These are phyloP conservation scores for Piliocolobus tephrosceles DNA, from an alignment of 2,113 vertebrate genomes.

Conservation along the genomic window DNA sequence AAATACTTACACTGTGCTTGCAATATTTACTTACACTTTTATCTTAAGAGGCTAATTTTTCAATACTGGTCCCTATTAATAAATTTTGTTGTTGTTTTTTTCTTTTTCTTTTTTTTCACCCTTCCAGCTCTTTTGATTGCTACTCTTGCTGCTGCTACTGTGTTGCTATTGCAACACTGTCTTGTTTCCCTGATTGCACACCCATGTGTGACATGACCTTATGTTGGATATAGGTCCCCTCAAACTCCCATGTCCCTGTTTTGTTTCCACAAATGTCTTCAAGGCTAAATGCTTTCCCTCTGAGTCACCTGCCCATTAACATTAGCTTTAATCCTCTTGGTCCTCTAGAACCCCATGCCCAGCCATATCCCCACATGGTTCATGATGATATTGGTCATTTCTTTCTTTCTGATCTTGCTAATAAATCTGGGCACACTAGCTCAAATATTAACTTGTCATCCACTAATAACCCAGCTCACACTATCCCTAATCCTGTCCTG, in stretches of 20 bases:
- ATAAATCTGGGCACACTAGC: not conserved
- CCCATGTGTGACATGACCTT: not conserved
- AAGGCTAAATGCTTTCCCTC: not conserved
- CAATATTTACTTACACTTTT: not conserved
- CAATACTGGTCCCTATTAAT: not conserved
- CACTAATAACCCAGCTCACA: not conserved
- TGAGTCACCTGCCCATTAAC: not conserved
- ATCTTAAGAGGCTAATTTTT: not conserved
- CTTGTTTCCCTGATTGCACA: not conserved
- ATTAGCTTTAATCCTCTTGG: not conserved
- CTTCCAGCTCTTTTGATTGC: not conserved
- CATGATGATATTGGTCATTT: not conserved
- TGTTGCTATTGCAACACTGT: not conserved
- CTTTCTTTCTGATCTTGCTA: not conserved
- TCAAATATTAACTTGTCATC: not conserved
- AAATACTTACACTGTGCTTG: not conserved
- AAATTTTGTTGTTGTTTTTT: not conserved
- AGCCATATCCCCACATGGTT: not conserved
- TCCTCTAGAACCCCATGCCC: not conserved
- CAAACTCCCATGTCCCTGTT: not conserved
- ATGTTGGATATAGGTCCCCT: not conserved
- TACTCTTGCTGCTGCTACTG: not conserved
- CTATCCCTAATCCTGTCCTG: not conserved
- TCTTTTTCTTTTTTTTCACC: too few relatives aligned
- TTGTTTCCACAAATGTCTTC: not conserved